phyloP scores from a whole-genome alignment of 2,113 vertebrate species.

The Cyanocitta stelleri region DNA sequence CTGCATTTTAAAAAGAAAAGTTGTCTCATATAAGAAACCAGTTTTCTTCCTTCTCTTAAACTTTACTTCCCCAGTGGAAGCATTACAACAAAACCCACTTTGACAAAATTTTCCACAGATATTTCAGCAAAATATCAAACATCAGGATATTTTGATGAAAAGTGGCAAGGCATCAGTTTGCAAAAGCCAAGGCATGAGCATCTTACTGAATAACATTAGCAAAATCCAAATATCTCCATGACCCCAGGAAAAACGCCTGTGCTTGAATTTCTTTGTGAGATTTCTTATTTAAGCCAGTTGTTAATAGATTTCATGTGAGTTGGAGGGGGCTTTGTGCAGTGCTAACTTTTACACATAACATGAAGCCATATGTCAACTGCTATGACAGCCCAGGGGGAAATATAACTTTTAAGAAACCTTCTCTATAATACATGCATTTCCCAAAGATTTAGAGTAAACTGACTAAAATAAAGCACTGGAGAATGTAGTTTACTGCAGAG shows the following conservation, averaged over 20 bases:
- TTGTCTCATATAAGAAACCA: rapidly evolving
- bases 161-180: not conserved
- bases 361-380: not conserved
- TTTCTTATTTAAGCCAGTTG: not conserved
- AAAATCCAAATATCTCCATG: not conserved
- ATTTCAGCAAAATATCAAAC: not conserved
- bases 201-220: not conserved
- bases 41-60: not conserved
- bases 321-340: not conserved
- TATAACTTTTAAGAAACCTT: not conserved
- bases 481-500: slow-evolving; percentile 4
- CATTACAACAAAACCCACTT: not conserved
- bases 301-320: not conserved
- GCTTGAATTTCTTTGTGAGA: not conserved
- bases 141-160: not conserved
- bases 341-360: not conserved
- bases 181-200: not conserved
- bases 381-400: not conserved
- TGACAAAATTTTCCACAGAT: not conserved
- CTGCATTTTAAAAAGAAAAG: not conserved
- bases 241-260: not conserved
- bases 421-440: not conserved
- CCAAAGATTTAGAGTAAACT: not conserved
- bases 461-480: slow-evolving; percentile 16
- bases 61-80: not conserved